A percentile compares a stretch with the other conserved stretches of the same genome.
phyloP scores from a whole-genome alignment of 2,113 vertebrate genomes.

The Myrmecobius fasciatus region DNA sequence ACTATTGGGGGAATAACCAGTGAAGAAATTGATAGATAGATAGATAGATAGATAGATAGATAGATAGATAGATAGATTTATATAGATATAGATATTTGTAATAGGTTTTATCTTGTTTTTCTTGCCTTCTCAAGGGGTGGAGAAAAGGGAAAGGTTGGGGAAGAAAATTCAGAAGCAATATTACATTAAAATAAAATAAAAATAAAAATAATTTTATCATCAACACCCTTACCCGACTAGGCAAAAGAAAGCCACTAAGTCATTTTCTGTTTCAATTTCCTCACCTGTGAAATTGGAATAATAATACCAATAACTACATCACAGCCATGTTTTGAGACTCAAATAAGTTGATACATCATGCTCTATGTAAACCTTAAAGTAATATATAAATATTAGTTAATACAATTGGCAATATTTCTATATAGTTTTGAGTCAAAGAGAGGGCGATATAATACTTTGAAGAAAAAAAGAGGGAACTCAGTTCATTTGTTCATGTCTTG shows the following conservation, averaged over 20 bases:
- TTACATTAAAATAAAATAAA: background rate
- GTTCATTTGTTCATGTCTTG: background rate
- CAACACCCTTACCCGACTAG: too few species aligned
- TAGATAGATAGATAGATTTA: too few species aligned
- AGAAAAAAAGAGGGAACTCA: background rate
- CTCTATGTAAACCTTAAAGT: background rate
- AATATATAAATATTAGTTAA: background rate
- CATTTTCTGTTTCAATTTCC: background rate
- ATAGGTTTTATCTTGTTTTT: background rate
- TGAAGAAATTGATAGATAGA: too few species aligned
- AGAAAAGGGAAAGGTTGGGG: background rate
- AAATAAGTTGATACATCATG: too few species aligned
- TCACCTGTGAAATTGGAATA: background rate
- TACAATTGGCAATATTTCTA: background rate
- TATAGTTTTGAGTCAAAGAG: background rate
- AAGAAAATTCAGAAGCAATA: background rate
- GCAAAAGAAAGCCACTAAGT: background rate
- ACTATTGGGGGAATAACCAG: background rate
- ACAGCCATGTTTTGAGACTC: too few species aligned
- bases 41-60: too few species aligned
- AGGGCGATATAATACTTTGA: background rate
- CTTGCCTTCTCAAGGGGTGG: background rate
- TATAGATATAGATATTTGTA: background rate
- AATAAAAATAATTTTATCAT: too few species aligned
- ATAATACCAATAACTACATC: background rate